Conservation (phyloP, 1,140 invertebrate species). For the Ips nitidus region DNA sequence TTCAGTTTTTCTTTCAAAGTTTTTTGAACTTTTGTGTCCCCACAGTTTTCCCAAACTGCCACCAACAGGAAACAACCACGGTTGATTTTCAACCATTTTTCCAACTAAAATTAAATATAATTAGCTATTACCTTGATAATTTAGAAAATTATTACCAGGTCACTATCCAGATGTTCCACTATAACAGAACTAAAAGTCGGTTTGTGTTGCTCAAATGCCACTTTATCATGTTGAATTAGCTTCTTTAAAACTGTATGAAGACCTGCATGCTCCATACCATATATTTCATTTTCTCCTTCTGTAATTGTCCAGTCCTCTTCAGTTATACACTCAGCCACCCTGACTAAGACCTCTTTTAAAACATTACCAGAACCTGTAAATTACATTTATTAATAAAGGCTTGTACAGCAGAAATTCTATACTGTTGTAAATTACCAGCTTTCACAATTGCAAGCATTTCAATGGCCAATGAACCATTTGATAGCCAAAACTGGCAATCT, state of each 20-base stretch:
- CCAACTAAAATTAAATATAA: constrained; percentile 48
- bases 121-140: background rate
- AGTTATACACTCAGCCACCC: constrained; percentile 55
- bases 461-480: constrained; percentile 67
- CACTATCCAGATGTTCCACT: constrained; percentile 54
- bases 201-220: constrained; percentile 46
- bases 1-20: constrained; percentile 45
- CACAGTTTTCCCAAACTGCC: constrained; percentile 55
- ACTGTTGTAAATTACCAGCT: constrained; percentile 51
- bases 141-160: constrained; percentile 57
- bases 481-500: constrained; percentile 69
- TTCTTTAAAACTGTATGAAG: constrained; percentile 81
- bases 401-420: background rate
- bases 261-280: constrained; percentile 76
- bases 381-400: background rate
- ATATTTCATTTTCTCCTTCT: constrained; percentile 54
- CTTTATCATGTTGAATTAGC: constrained; percentile 68
- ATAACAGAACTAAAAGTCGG: constrained; percentile 56
- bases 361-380: constrained; percentile 35
- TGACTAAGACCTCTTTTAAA: constrained; percentile 50
- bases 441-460: constrained; percentile 72
- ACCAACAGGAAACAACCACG: constrained; percentile 64
- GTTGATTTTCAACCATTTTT: constrained; percentile 60
- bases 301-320: constrained; percentile 52
- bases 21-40: constrained; percentile 34